Base-by-base conservation (phyloP, 35 echinoderm and acorn worm species). In the Apostichopus californicus region DNA sequence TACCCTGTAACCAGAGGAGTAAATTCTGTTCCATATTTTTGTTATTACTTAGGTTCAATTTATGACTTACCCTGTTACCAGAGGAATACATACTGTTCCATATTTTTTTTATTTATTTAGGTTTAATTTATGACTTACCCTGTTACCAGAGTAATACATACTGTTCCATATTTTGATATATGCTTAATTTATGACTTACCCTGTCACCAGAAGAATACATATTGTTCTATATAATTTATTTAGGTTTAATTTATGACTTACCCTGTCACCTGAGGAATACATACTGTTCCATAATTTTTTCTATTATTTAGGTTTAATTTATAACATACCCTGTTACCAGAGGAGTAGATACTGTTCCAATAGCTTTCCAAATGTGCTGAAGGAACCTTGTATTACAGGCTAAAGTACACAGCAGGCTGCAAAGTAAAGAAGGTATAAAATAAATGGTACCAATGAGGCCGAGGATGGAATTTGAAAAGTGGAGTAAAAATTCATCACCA, bases 341-440 rank as follows among this genome's bases (percentile, higher is more conserved):
- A 46, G 34, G 34, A 46, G 34, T 46, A 46, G 34, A 46, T 46
- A 46, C 34, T 46, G 34, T 83, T 84, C 66, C 88, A 26, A 96
- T 57, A 24, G 92, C 92, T 55, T 91, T 55, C 96, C 96, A 98
- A 10, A 98, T 64, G 81, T 96, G 94, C 58, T 95, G 94, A n/a
- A 98, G 82, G 61, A 98, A 98, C 25, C 59, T 56, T 55, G 93
- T 87, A 87, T 95, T 94, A 58, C 95, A 94, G 64, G 96, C 96
- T 70, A 98, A 86, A 58, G 93, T 93, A 87, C 93, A 95, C 14
- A 98, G 82, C 56, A 98, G 92, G n/a, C 96, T 98, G 78, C 4
- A 58, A 34, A 93, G 15, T 65, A 34, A 96, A 66, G 87, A 17
- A 93, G 21, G 5, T 26, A 64, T 34, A 88, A 81, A 57, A 94